Evolutionary conservation across 1,140 invertebrate species (phyloP).

Genomic region (Drosophila quadrilineata): DNA sequence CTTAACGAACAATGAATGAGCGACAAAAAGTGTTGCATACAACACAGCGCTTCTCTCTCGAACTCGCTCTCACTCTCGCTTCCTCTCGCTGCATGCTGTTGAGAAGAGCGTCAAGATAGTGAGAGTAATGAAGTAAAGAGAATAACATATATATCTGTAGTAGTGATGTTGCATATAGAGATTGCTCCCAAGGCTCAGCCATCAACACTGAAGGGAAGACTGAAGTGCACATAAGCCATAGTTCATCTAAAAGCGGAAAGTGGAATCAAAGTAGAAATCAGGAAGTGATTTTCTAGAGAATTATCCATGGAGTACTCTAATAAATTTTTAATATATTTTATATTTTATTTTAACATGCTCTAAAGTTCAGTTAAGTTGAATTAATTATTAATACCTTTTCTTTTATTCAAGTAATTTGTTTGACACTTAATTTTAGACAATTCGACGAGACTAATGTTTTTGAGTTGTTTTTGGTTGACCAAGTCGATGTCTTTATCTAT

Average conservation of each 20-base stretch:
- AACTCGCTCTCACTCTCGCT: neutral
- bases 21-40: conserved; percentile 52
- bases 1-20: conserved; percentile 63
- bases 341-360: too few species aligned
- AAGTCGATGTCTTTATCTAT: too few species aligned
- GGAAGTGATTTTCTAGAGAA: too few species aligned
- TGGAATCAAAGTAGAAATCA: too few species aligned
- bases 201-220: conserved; percentile 69
- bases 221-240: conserved; percentile 3
- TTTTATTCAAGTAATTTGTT: too few species aligned
- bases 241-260: neutral
- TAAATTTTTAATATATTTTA: too few species aligned
- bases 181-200: conserved; percentile 77
- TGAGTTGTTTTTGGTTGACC: too few species aligned
- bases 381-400: too few species aligned
- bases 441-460: too few species aligned
- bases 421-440: too few species aligned
- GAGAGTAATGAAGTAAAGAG: neutral
- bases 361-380: too few species aligned
- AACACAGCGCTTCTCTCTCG: conserved; percentile 19
- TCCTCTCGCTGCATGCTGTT: neutral
- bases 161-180: conserved; percentile 67
- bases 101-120: neutral
- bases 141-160: conserved; percentile 5
- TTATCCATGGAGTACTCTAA: too few species aligned